phyloP scores from a whole-genome alignment of 2,888 invertebrate species.

The Rhogogaster chlorosoma region DNA sequence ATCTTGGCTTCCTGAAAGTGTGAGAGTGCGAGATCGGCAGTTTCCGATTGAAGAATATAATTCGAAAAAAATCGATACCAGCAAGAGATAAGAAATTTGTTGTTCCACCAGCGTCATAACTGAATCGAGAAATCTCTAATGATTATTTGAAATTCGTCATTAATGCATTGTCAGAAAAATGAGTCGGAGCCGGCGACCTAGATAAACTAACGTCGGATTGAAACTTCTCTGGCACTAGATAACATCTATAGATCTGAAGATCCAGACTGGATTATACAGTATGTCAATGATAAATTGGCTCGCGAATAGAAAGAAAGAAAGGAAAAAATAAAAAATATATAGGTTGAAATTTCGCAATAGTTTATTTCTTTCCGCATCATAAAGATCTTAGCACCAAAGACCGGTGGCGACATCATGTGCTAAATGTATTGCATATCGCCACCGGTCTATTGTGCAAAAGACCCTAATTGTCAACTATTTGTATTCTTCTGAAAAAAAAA shows the following conservation, averaged over 20 bases:
- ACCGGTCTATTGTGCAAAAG: background rate
- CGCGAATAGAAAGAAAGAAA: background rate
- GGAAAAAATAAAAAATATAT: background rate
- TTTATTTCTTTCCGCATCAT: background rate
- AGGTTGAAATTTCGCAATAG: background rate
- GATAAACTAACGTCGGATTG: background rate
- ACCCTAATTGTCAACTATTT: background rate
- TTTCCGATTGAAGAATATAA: background rate
- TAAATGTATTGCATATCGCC: background rate
- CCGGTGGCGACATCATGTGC: background rate
- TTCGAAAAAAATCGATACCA: background rate
- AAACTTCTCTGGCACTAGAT: background rate
- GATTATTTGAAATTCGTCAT: background rate
- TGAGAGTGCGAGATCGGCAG: background rate
- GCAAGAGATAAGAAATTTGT: background rate
- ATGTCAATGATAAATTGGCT: background rate
- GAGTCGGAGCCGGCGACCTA: background rate
- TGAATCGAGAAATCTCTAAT: background rate
- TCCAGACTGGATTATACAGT: background rate
- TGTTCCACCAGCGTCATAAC: background rate
- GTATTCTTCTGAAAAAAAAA: background rate
- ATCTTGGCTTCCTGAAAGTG: background rate
- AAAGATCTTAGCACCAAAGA: background rate
- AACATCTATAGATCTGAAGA: background rate
- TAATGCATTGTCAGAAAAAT: constrained; percentile 7